Base-by-base conservation (phyloP, 2,888 invertebrate species). In the Megastigmus dorsalis region DNA sequence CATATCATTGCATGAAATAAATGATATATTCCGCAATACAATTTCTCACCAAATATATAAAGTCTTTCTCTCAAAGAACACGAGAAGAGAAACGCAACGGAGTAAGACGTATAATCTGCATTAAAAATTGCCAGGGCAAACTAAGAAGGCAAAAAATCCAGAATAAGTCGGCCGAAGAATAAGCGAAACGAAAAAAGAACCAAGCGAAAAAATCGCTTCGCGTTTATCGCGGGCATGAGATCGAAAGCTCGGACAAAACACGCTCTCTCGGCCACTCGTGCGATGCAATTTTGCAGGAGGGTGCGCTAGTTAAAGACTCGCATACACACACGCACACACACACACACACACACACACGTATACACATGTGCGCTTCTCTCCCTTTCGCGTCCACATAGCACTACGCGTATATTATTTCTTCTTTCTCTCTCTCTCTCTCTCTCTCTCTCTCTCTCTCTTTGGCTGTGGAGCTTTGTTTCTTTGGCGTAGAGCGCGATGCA, bases 221-320 rank as follows among this genome's bases (percentile, higher is more conserved):
- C 36, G 23, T 38, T 65, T 69, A 76, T 73, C 73, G 57, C 18
- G 18, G 18, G 20, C 43, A 9, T 15, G 23, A 41, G 63, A 76
- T 72, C 59, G 68, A 41, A 69, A 59, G 30, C 10, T 45, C n/a
- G 23, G n/a, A 23, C 18, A 15, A 54, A 67, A 67, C 52, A 60
- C 28, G 50, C 43, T 55, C 33, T 0, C 52, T 18, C 7, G 7
- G 9, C 3, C 20, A 18, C 43, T 50, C 33, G 43, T 28, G 30
- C 38, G 41, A 10, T 30, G 69, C 43, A 74, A 74, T 69, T 68
- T 68, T 38, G 28, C n/a, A n/a, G n/a, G n/a, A n/a, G n/a, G n/a
- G n/a, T n/a, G n/a, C n/a, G n/a, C n/a, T n/a, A n/a, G n/a, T n/a
- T n/a, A n/a, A n/a, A 48, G 23, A 36, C 6, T 10, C 6, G 9